Evolutionary conservation across 1,140 invertebrate species (phyloP).

Genomic region (Lordiphosa collinella): DNA sequence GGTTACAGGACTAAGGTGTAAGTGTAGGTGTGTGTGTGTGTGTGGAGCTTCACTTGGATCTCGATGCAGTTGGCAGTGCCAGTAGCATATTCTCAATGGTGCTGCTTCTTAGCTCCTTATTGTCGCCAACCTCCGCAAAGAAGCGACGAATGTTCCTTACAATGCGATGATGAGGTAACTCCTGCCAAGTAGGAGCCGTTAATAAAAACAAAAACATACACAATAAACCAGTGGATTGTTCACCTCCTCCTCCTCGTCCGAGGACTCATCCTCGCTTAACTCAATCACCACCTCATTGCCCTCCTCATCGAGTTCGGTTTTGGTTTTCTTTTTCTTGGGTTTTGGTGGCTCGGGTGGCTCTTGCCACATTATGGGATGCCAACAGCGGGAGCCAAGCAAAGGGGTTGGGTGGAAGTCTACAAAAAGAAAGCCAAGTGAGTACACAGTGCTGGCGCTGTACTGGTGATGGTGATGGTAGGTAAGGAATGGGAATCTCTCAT

Average conservation of each 20-base stretch:
- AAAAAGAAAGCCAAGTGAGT: constrained; percentile 53
- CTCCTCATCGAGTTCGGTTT: constrained; percentile 74
- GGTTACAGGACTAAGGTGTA: constrained; percentile 1
- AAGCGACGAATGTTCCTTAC: constrained; percentile 76
- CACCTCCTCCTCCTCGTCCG: constrained; percentile 78
- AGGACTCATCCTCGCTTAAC: constrained; percentile 78
- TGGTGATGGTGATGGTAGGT: not conserved
- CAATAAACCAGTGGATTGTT: constrained; percentile 43
- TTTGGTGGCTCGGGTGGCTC: constrained; percentile 75
- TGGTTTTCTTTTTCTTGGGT: constrained; percentile 79
- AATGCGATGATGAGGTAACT: constrained; percentile 79
- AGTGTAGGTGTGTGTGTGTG: not conserved
- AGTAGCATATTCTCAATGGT: constrained; percentile 78
- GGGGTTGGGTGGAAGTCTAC: constrained; percentile 79
- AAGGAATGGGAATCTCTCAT: not conserved
- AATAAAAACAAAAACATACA: constrained; percentile 36
- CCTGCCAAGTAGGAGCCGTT: constrained; percentile 35
- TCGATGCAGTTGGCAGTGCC: constrained; percentile 70
- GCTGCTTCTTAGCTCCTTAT: constrained; percentile 64
- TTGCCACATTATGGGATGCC: constrained; percentile 80
- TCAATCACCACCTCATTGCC: constrained; percentile 78
- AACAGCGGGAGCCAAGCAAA: constrained; percentile 78
- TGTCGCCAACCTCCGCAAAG: constrained; percentile 76
- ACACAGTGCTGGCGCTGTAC: not conserved
- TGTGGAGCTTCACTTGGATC: constrained; percentile 46